Evolutionary conservation across 2,113 vertebrate genomes (phyloP).

Genomic region (Helogale parvula): DNA sequence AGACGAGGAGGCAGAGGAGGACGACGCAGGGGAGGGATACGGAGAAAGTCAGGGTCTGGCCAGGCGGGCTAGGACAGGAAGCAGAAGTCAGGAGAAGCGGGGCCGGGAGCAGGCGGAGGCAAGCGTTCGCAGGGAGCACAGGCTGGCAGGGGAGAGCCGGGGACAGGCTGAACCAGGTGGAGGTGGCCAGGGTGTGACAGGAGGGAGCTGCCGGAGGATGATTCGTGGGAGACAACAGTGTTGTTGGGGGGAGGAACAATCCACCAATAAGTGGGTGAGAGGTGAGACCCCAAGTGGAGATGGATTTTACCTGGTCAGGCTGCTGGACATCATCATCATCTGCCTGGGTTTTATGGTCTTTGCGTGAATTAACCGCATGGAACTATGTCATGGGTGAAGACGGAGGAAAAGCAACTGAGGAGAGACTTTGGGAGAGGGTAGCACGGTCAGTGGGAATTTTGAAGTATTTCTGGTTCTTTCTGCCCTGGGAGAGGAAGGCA

Average conservation of each 20-base stretch:
- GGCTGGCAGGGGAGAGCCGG: neutral
- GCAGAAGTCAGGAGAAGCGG: neutral
- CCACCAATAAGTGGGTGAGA: neutral
- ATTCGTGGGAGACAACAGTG: neutral
- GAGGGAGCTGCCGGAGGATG: neutral
- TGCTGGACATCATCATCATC: neutral
- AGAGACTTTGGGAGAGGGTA: neutral
- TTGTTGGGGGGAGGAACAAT: neutral
- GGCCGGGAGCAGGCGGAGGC: neutral
- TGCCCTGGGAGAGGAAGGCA: neutral
- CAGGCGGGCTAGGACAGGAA: neutral
- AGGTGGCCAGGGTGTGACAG: neutral
- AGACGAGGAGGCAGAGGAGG: constrained; percentile 47
- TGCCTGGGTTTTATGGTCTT: neutral
- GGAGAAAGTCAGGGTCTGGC: constrained; percentile 11
- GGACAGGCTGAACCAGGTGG: rapidly evolving
- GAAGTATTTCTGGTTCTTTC: neutral
- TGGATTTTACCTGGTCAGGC: neutral
- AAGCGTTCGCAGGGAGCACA: neutral
- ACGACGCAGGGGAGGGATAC: neutral
- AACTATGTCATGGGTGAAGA: neutral
- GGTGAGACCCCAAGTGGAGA: neutral
- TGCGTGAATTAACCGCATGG: neutral
- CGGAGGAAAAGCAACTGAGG: neutral
- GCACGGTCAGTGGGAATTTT: neutral